phyloP scores from a whole-genome alignment of 2,113 vertebrate species.

The Haemorhous mexicanus region DNA sequence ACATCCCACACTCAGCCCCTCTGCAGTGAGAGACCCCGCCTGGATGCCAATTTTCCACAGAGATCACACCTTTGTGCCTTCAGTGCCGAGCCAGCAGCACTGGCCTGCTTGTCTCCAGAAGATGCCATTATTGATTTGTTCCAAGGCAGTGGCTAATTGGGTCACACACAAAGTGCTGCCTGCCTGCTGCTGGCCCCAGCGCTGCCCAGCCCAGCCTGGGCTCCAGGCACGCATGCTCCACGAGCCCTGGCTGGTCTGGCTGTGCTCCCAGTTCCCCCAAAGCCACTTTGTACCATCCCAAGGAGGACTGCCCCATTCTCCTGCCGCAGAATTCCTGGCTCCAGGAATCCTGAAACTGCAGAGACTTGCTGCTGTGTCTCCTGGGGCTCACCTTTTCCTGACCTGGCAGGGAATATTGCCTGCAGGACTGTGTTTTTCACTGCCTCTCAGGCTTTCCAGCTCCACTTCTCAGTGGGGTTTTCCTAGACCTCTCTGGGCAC shows the following conservation, averaged over 20 bases:
- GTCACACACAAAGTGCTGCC: constrained; percentile 43
- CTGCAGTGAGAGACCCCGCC: not conserved
- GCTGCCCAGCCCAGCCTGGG: not conserved
- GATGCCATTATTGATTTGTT: constrained; percentile 59
- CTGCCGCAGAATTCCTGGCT: too few species aligned
- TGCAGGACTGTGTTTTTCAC: accelerated
- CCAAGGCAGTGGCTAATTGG: constrained; percentile 58
- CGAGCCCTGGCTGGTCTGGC: not conserved
- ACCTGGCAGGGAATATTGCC: not conserved
- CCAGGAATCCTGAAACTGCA: too few species aligned
- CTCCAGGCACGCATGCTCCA: accelerated
- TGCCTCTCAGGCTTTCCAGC: not conserved
- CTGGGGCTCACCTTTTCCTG: not conserved
- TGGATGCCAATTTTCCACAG: accelerated
- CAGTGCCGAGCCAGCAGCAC: constrained; percentile 10
- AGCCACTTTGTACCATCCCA: too few species aligned
- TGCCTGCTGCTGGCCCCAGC: not conserved
- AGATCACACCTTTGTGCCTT: not conserved
- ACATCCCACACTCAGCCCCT: not conserved
- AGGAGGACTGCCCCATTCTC: too few species aligned
- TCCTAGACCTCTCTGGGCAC: not conserved
- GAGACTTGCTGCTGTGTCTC: not conserved
- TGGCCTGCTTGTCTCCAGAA: constrained; percentile 30
- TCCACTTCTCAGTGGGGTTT: not conserved
- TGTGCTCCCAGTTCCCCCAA: not conserved